phyloP scores from a whole-genome alignment of 2,888 invertebrate species.

The Shargacucullia verbasci region DNA sequence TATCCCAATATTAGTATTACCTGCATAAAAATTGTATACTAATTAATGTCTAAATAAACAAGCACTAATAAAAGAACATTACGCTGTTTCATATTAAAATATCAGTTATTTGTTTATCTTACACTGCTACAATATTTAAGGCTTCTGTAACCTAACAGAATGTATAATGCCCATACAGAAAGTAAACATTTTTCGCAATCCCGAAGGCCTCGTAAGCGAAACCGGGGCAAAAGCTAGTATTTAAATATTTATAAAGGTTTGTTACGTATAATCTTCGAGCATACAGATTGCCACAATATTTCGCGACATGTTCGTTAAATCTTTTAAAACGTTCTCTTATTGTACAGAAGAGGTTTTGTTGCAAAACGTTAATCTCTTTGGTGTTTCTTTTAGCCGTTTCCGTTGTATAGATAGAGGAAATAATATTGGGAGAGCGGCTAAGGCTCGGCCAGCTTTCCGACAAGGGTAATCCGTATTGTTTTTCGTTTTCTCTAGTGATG shows the following conservation, averaged over 20 bases:
- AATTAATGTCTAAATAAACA: too few relatives aligned
- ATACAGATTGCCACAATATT: conserved; percentile 27
- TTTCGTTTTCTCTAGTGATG: conserved; percentile 4
- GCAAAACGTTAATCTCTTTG: conserved; percentile 50
- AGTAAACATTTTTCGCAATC: conserved; percentile 46
- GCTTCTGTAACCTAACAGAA: conserved; percentile 39
- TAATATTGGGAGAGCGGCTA: conserved; percentile 19
- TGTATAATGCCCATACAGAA: conserved; percentile 33
- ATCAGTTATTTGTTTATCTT: too few relatives aligned
- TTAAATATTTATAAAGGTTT: conserved; percentile 50
- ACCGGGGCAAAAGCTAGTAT: conserved; percentile 33
- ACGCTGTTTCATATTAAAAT: too few relatives aligned
- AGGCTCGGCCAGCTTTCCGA: conserved; percentile 13
- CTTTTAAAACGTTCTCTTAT: conserved; percentile 40
- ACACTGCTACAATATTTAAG: conserved; percentile 33
- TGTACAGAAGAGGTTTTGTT: conserved; percentile 41
- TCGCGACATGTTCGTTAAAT: conserved; percentile 36
- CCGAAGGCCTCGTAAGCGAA: conserved; percentile 46
- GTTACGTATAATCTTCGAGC: conserved; percentile 36
- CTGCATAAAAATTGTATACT: too few relatives aligned
- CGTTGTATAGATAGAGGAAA: conserved; percentile 9
- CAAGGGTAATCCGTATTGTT: conserved; percentile 25
- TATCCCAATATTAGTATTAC: too few relatives aligned
- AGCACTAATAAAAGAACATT: too few relatives aligned
- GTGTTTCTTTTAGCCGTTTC: conserved; percentile 8